Evolutionary conservation across 2,797 vertebrate genomes (phyloP), one percentile per base, ranked within the genome.

Genomic region (Gadopsis bispinosus): DNA sequence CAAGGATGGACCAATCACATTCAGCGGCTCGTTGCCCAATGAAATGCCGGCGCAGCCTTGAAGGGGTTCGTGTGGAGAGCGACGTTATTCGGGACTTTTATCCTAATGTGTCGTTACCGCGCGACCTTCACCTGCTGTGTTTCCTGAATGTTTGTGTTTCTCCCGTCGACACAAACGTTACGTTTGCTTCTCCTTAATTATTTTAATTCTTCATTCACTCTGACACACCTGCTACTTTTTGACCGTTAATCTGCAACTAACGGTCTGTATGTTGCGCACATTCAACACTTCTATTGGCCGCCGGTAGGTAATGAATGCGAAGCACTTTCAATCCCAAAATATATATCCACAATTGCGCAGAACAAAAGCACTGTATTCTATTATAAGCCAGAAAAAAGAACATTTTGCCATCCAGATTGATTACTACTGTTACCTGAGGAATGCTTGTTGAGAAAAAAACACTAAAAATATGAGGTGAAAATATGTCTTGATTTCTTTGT

Each of bases 1-100:
- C 88, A 50, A 7, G 0, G 0, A 26, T 19, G 14, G 61, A 75
- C 92, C 89, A 94, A 91, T 92, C 63, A 53, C 12, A 53, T 61
- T 47, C 33, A 20, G 17, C 3, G 3, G 1, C 11, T 3, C 7
- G 0, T 7, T 19, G 62, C 4, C 88, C 84, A 91, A 89, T 90
- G 4, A 66, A 0, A 63, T 0, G 5, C 5, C 47, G 3, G 20
- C 0, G 0, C 19, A 2, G 56, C 13, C 48, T 45, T 35, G 22
- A 26, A 16, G n/a, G 3, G 48, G 39, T 10, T 41, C 26, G 26
- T 12, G 4, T 47, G 8, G 0, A 47, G 20, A 14, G 2, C 45
- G 10, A 47, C 35, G 45, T 56, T 54, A 43, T 33, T 16, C 14
- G 47, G 2, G 0, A 69, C 19, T 2, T 35, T 22, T 45, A 16